Base-by-base conservation (phyloP, 2,888 invertebrate genomes). In the Belgica antarctica region DNA sequence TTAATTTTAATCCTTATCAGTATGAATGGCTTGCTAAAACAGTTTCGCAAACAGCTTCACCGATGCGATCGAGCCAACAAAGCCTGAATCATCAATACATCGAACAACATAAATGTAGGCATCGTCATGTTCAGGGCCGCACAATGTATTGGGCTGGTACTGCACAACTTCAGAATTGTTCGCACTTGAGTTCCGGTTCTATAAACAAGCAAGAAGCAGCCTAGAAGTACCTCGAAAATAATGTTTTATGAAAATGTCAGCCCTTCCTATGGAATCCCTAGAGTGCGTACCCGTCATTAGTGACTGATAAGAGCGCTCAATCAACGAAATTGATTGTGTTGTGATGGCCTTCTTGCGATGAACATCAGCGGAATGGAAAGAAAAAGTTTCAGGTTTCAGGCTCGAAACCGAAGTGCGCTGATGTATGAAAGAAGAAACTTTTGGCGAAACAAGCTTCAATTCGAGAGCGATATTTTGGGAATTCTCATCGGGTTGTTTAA, bases 71-170 rank as follows among this genome's bases (percentile, higher is more conserved):
- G 41, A 41, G n/a, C n/a, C 15, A n/a, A 12, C 41, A n/a, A n/a
- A n/a, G n/a, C 3, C 41, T 41, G n/a, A 41, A n/a, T 41, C 41
- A 41, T 41, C 41, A 41, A 41, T 41, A 41, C 12, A 41, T 41
- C 41, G 41, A 41, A 41, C 41, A 41, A 41, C 41, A 41, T 41
- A 41, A 41, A n/a, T n/a, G n/a, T n/a, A n/a, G n/a, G n/a, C n/a
- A n/a, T n/a, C n/a, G n/a, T n/a, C n/a, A n/a, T n/a, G n/a, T n/a
- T n/a, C n/a, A n/a, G n/a, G n/a, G n/a, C n/a, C n/a, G n/a, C n/a
- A n/a, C n/a, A n/a, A n/a, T n/a, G n/a, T n/a, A n/a, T n/a, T n/a
- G n/a, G n/a, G n/a, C n/a, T n/a, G n/a, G n/a, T n/a, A n/a, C n/a
- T n/a, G n/a, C n/a, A n/a, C n/a, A n/a, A n/a, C n/a, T n/a, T n/a